Evolutionary conservation across 2,797 vertebrate species (phyloP), one percentile per base, ranked within the genome.

Genomic region (Sylvilagus floridanus): DNA sequence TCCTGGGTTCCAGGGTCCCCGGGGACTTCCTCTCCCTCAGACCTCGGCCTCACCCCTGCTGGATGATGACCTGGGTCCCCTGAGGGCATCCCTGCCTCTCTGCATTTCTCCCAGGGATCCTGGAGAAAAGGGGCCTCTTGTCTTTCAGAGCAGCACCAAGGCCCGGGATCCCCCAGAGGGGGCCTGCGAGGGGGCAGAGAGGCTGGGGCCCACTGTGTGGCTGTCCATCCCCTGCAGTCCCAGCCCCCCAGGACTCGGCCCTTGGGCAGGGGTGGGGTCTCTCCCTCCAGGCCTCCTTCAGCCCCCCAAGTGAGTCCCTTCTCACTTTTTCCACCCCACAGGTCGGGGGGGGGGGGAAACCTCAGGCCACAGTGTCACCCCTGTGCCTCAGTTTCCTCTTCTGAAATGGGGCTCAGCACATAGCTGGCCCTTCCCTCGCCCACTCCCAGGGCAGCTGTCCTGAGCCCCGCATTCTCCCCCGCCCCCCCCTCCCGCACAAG

Each of bases 301-400:
- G 37, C 30, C 42, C 30, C 28, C 32, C 24, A 1, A 77, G 2
- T 17, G 47, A 32, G 16, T 32, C 71, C 54, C 30, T 35, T 26
- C 52, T 50, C 57, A 10, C 28, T 5, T 16, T 22, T 9, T 76
- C 16, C 47, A 72, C 22, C 22, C 37, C 4, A 6, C 1, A 2
- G 50, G 42, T 9, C 7, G 42, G 42, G 1, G 2, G 42, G 62
- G 7, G 42, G 42, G 1, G 2, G 42, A 52, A 63, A 30, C 14
- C 75, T 11, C 47, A 21, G n/a, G 57, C 12, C 24, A 35, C 16
- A 10, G 2, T 4, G 54, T n/a, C 21, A 57, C 57, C 73, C 16
- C 54, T 66, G 87, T 14, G 54, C 69, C 47, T 88, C 84, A 22
- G 32, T 63, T 72, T 96, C 82, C 78, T 66, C 42, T 73, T 77